Conservation (phyloP, 1,140 invertebrate genomes). For the Triops longicaudatus region DNA sequence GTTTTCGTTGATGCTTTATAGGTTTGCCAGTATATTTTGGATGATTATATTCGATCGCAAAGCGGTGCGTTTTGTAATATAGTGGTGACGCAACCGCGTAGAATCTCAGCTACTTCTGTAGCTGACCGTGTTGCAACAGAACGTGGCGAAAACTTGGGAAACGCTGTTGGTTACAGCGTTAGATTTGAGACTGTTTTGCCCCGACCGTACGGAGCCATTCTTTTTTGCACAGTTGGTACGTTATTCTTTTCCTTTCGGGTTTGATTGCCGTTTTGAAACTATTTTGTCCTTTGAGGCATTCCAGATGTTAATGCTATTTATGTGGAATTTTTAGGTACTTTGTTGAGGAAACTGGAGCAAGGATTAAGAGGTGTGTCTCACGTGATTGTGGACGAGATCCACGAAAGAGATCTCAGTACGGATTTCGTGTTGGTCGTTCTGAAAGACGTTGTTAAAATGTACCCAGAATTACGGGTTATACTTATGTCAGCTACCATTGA, state of each 20-base stretch:
- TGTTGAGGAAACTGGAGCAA: conserved; percentile 80
- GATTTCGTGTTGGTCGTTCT: conserved; percentile 93
- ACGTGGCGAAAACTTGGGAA: conserved; percentile 73
- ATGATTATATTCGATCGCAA: conserved; percentile 81
- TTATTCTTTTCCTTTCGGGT: conserved; percentile 17
- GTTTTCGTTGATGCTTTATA: conserved; percentile 38
- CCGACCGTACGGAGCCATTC: conserved; percentile 78
- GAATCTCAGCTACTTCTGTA: conserved; percentile 90
- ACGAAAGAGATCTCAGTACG: conserved; percentile 92
- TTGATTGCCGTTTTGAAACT: background rate
- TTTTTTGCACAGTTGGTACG: conserved; percentile 87
- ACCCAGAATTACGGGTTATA: conserved; percentile 81
- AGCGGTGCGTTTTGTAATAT: conserved; percentile 76
- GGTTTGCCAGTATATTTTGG: conserved; percentile 92
- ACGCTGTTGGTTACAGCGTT: conserved; percentile 67
- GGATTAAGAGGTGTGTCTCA: conserved; percentile 80
- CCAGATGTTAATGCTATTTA: background rate
- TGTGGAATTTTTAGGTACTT: conserved; percentile 19
- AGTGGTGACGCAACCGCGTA: conserved; percentile 84
- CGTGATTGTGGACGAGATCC: conserved; percentile 93
- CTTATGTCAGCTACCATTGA: conserved; percentile 97
- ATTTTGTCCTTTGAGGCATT: background rate
- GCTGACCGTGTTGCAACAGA: conserved; percentile 82
- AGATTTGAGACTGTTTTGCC: conserved; percentile 83
- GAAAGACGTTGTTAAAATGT: conserved; percentile 81